A percentile compares a stretch with the other conserved stretches of the same genome.
Conservation (phyloP, 2,888 invertebrate species). For the Ceramica pisi region DNA sequence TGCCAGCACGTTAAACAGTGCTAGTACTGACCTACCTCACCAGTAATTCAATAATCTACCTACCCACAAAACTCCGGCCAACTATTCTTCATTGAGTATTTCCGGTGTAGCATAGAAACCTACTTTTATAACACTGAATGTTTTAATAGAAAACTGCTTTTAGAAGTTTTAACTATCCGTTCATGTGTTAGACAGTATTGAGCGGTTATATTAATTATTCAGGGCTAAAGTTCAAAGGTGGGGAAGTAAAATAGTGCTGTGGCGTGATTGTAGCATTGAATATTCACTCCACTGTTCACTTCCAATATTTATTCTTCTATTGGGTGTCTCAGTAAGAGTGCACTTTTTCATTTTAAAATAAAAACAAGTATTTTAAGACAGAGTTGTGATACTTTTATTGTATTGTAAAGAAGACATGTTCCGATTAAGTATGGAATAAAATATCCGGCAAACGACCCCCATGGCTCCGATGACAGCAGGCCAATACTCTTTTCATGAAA, state of each 20-base stretch:
- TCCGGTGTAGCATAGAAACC: slow-evolving; percentile 25
- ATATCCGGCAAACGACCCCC: background rate
- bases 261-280: background rate
- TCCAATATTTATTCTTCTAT: too few species aligned
- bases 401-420: too few species aligned
- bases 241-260: background rate
- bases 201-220: slow-evolving; percentile 30
- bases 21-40: slow-evolving; percentile 50
- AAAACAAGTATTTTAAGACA: too few species aligned
- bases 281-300: too few species aligned
- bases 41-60: slow-evolving; percentile 43
- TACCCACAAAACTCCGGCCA: slow-evolving; percentile 1
- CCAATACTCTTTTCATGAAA: background rate
- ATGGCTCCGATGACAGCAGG: background rate
- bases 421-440: too few species aligned
- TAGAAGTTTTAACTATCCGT: slow-evolving; percentile 35
- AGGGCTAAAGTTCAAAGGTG: slow-evolving; percentile 3
- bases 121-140: slow-evolving; percentile 38
- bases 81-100: slow-evolving; percentile 20
- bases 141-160: slow-evolving; percentile 33
- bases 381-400: too few species aligned
- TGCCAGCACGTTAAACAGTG: slow-evolving; percentile 4
- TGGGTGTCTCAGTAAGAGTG: too few species aligned
- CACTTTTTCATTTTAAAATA: too few species aligned
- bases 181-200: slow-evolving; percentile 17